Conservation (phyloP, 2,797 vertebrate genomes). For the Aeoliscus strigatus region DNA sequence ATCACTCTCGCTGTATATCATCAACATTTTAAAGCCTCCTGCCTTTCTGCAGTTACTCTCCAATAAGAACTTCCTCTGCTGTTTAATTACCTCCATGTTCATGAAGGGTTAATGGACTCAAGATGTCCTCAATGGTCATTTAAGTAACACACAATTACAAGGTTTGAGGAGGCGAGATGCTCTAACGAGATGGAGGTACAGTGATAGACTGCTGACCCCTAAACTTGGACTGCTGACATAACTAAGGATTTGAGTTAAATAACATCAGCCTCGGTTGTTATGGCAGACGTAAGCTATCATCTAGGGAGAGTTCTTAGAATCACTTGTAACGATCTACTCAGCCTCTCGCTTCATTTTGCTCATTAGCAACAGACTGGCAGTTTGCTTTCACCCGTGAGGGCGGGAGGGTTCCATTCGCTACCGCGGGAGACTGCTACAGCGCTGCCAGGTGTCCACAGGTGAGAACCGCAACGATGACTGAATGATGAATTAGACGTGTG, state of each 20-base stretch:
- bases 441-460: conserved; percentile 92
- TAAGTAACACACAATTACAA: conserved; percentile 52
- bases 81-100: conserved; percentile 61
- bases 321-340: background rate
- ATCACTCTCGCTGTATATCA: conserved; percentile 17
- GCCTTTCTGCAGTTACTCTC: conserved; percentile 21
- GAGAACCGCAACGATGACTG: conserved; percentile 33
- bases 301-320: too few relatives aligned
- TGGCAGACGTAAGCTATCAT: too few relatives aligned
- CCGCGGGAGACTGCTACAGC: conserved; percentile 96
- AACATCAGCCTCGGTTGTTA: conserved; percentile 13
- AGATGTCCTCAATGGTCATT: conserved; percentile 65
- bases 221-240: conserved; percentile 22
- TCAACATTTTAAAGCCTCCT: conserved; percentile 11
- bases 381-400: conserved; percentile 87
- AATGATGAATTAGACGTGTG: background rate
- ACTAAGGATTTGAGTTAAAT: conserved; percentile 26
- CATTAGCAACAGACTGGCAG: conserved; percentile 87
- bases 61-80: conserved; percentile 52
- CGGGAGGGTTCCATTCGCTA: conserved; percentile 88
- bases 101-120: conserved; percentile 75
- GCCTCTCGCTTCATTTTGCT: conserved; percentile 19
- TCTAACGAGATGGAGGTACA: conserved; percentile 45
- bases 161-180: conserved; percentile 46
- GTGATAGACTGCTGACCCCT: conserved; percentile 27